Evolutionary conservation across 2,113 vertebrate species (phyloP).

Genomic region (Lophura nycthemera): DNA sequence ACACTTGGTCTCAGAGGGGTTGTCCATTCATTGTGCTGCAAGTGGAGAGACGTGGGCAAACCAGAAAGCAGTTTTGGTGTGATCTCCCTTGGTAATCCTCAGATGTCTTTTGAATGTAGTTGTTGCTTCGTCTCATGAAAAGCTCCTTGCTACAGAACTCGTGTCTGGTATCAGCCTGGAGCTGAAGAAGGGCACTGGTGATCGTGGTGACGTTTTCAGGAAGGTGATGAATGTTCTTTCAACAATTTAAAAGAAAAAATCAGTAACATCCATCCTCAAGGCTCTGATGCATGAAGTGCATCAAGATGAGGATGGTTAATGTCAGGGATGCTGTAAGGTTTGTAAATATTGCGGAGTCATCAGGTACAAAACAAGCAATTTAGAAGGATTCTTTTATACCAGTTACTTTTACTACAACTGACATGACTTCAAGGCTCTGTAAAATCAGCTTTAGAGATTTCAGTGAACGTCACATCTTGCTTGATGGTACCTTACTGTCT

Average conservation of each 20-base stretch:
- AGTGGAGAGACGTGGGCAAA: background rate
- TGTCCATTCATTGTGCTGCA: background rate
- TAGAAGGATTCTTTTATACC: background rate
- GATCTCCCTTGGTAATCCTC: background rate
- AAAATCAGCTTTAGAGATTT: background rate
- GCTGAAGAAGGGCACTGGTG: background rate
- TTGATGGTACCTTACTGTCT: background rate
- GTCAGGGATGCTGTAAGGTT: background rate
- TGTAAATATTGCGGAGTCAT: too few relatives aligned
- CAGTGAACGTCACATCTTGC: accelerated
- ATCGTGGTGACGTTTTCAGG: background rate
- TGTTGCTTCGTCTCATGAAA: background rate
- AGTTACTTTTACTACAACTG: background rate
- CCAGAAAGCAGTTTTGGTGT: background rate
- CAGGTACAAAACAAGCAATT: background rate
- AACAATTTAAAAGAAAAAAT: background rate
- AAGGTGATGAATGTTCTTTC: background rate
- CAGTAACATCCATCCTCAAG: background rate
- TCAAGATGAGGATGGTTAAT: background rate
- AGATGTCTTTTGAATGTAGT: background rate
- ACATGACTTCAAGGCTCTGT: background rate
- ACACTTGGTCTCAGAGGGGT: background rate
- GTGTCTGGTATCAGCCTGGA: background rate
- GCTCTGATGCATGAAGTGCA: background rate
- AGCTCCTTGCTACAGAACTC: too few relatives aligned